These are phyloP conservation scores for Paedocypris sp. DNA, from an alignment of 2,113 vertebrate species.

Conservation along the genomic window DNA sequence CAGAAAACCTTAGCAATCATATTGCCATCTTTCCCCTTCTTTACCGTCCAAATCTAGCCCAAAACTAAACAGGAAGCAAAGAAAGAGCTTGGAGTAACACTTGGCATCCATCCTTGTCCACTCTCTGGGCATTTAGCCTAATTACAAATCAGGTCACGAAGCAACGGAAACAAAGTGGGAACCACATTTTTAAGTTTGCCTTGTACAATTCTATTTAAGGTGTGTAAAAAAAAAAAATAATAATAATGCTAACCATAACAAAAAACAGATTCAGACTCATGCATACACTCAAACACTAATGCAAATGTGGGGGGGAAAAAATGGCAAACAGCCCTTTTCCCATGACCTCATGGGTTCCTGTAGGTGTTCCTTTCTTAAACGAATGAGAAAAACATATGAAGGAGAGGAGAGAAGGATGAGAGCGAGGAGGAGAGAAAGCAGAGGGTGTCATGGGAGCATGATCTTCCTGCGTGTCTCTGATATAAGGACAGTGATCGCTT, in stretches of 20 bases:
- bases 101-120: background rate
- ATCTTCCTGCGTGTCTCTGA: conserved; percentile 21
- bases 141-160: background rate
- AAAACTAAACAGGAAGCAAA: background rate
- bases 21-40: background rate
- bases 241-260: too few species aligned
- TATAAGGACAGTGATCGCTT: conserved; percentile 14
- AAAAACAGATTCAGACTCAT: too few species aligned
- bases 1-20: background rate
- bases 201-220: too few species aligned
- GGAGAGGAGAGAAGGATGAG: conserved; percentile 27
- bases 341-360: conserved; percentile 62
- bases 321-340: conserved; percentile 41
- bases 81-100: background rate
- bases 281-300: too few species aligned
- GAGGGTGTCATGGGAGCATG: conserved; percentile 5
- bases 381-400: conserved; percentile 47
- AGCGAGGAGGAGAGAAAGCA: conserved; percentile 6
- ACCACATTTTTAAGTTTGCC: too few species aligned
- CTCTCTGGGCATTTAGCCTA: conserved; percentile 2
- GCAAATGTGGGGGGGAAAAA: too few species aligned
- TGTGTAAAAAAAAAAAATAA: too few species aligned
- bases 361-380: conserved; percentile 45
- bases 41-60: background rate
- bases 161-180: too few species aligned